phyloP scores from a whole-genome alignment of 2,797 vertebrate species.

The Pantherophis vulpinus region DNA sequence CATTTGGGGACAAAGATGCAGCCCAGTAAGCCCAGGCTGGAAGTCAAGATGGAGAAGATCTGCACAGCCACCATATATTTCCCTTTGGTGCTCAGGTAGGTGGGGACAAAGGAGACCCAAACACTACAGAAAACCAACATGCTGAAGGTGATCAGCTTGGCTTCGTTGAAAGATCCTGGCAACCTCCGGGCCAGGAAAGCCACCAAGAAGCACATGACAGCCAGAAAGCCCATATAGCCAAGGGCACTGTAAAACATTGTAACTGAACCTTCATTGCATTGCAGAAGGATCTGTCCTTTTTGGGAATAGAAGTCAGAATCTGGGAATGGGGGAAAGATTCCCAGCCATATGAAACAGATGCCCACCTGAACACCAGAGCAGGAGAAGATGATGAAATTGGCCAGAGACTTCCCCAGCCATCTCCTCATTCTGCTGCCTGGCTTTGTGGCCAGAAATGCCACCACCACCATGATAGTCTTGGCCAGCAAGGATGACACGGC shows the following conservation, averaged over 20 bases:
- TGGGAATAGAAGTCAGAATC: not conserved
- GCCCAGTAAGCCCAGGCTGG: not conserved
- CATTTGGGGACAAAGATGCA: not conserved
- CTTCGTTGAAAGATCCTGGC: not conserved
- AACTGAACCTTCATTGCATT: not conserved
- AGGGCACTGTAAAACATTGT: not conserved
- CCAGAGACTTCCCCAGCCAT: not conserved
- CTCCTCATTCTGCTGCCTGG: not conserved
- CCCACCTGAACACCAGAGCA: not conserved
- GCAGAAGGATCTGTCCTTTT: not conserved
- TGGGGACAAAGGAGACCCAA: not conserved
- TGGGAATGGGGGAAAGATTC: not conserved
- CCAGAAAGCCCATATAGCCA: not conserved
- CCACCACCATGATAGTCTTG: not conserved
- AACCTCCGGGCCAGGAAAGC: not conserved
- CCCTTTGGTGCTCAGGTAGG: not conserved
- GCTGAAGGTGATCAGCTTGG: not conserved
- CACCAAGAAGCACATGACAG: not conserved
- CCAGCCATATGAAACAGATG: not conserved
- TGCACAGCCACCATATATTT: not conserved
- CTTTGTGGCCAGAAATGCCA: not conserved
- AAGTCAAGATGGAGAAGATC: not conserved
- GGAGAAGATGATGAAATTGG: not conserved
- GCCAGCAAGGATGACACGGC: not conserved
- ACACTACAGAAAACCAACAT: not conserved